A percentile compares a stretch with the other conserved stretches of the same genome.
Evolutionary conservation across 2,797 vertebrate genomes (phyloP).

Genomic region (Buphagus erythrorhynchus): DNA sequence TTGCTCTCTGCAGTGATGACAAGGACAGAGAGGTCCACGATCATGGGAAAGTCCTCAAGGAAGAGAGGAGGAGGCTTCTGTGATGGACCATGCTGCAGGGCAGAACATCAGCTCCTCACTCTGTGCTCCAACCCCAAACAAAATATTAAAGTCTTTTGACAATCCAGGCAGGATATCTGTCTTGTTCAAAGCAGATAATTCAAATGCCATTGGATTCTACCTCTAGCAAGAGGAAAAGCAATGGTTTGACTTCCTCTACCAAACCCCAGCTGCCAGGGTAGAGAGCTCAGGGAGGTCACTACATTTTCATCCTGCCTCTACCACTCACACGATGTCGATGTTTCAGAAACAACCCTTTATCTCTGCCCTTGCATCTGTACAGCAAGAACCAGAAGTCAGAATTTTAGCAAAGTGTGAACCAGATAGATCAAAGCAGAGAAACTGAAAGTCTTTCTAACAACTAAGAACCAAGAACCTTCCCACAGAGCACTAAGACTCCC

Average conservation of each 20-base stretch:
- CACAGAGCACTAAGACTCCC: neutral
- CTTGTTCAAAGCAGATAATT: neutral
- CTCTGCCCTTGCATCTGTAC: neutral
- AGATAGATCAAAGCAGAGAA: neutral
- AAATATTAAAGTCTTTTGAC: neutral
- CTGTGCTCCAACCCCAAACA: neutral
- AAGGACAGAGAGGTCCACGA: neutral
- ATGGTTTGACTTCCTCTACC: neutral
- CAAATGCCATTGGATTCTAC: neutral
- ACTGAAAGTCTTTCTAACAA: neutral
- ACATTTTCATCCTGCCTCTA: neutral
- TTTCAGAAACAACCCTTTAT: neutral
- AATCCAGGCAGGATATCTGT: neutral
- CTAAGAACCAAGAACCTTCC: neutral
- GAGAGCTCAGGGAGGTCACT: neutral
- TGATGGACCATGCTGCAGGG: neutral
- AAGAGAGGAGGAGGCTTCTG: neutral
- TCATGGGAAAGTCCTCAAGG: neutral
- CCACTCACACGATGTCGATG: fast-evolving
- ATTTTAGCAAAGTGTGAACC: neutral
- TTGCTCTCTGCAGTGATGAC: neutral
- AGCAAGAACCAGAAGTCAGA: neutral
- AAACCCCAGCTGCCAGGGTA: neutral
- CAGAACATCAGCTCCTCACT: neutral
- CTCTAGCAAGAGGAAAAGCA: neutral